These are phyloP conservation scores for Pimpla rufipes DNA, from an alignment of 2,888 invertebrate species.

Conservation along the genomic window DNA sequence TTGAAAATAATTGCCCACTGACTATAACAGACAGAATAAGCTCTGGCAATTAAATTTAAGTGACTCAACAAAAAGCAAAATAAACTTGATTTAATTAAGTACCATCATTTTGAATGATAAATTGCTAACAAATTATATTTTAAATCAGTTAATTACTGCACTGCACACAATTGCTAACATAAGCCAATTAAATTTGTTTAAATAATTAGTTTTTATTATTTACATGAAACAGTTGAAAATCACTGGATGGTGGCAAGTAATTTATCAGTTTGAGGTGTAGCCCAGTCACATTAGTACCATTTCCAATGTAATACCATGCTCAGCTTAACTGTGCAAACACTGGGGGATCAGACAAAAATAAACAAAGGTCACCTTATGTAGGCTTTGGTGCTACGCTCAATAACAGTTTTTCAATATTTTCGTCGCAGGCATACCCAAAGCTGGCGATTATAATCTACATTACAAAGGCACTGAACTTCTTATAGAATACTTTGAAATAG, in stretches of 20 bases:
- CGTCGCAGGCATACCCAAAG: conserved; percentile 29
- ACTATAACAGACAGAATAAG: too few relatives aligned
- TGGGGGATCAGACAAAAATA: conserved; percentile 47
- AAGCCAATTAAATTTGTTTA: background rate
- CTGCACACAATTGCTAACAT: background rate
- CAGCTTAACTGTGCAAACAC: conserved; percentile 28
- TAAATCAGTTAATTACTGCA: background rate
- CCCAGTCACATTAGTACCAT: background rate
- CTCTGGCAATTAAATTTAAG: too few relatives aligned
- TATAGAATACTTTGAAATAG: conserved; percentile 9
- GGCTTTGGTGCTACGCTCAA: conserved; percentile 20
- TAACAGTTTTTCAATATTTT: conserved; percentile 65
- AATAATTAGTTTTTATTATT: background rate
- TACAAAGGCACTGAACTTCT: background rate
- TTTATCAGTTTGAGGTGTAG: background rate
- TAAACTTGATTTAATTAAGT: too few relatives aligned
- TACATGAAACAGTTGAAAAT: background rate
- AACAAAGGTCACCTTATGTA: conserved; percentile 55
- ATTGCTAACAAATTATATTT: too few relatives aligned
- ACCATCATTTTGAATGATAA: too few relatives aligned
- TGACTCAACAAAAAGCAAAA: too few relatives aligned
- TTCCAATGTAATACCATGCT: background rate
- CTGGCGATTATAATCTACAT: conserved; percentile 22
- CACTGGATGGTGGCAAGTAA: background rate
- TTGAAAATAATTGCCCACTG: too few relatives aligned